Percentiles rank a stretch among this genome's conserved stretches.
These are phyloP conservation scores for Myodes glareolus DNA, from an alignment of 2,113 vertebrate genomes.

Conservation along the genomic window DNA sequence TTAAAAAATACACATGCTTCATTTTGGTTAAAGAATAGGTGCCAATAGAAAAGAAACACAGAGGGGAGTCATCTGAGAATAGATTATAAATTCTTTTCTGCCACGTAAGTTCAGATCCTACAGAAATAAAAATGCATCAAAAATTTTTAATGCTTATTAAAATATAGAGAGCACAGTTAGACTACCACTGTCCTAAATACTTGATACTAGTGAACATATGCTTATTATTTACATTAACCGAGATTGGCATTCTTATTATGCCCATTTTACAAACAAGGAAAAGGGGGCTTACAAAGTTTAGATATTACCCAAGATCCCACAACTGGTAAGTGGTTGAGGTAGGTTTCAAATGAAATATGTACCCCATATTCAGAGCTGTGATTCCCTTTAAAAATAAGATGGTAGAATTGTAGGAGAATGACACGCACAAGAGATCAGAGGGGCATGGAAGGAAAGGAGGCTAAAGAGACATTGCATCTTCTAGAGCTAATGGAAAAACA, in stretches of 20 bases:
- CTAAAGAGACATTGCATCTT: background rate
- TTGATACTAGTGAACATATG: background rate
- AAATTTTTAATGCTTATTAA: background rate
- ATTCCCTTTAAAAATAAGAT: background rate
- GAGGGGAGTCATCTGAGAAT: background rate
- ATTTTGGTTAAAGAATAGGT: conserved; percentile 17
- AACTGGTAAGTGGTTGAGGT: background rate
- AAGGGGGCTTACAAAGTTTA: background rate
- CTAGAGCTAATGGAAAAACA: conserved; percentile 6
- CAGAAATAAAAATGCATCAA: background rate
- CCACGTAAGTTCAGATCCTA: background rate
- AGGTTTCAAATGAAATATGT: background rate
- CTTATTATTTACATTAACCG: background rate
- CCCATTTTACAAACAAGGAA: background rate
- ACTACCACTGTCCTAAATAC: background rate
- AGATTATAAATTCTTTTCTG: background rate
- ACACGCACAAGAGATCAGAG: background rate
- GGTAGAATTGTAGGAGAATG: background rate
- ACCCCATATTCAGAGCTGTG: background rate
- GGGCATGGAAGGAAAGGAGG: background rate
- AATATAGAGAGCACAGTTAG: background rate
- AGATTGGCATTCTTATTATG: background rate
- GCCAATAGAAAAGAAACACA: background rate
- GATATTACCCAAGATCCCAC: background rate
- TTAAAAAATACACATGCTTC: background rate